Base-by-base conservation (phyloP, 2,888 invertebrate species). In the Eupithecia centaureata region DNA sequence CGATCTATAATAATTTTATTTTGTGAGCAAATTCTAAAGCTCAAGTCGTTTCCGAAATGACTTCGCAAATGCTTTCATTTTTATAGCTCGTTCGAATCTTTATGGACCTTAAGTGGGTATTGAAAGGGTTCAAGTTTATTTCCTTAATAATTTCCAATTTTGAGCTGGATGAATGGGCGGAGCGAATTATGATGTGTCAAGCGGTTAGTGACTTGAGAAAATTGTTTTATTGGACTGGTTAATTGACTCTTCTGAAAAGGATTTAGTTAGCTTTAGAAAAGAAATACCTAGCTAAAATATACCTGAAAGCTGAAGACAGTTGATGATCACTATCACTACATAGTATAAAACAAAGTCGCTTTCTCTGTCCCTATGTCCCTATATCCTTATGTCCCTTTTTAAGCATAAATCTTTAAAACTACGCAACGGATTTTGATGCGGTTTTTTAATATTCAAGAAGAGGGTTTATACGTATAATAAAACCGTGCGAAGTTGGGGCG, bases 71-170 rank as follows among this genome's bases (percentile, higher is more conserved):
- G 63, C 61, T 66, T 63, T 70, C 61, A 63, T 62, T 70, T 63
- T 65, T 61, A 70, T 66, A 47, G 56, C 63, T 56, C 60, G 63
- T 66, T 63, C 57, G 52, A 63, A 57, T 63, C 57, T 66, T 69
- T 69, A 69, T 69, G 54, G 60, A 60, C 65, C 38, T 51, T 69
- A 69, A 69, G 65, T 69, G 65, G 65, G 62, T 27, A 65, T 69
- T 60, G 65, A 63, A 68, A 66, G 69, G 66, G 69, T 66, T 66
- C 42, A 61, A 57, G 52, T 60, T 66, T 66, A 61, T 63, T 61
- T 66, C 35, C 57, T 57, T 68, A 65, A 35, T 68, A 61, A 68
- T 63, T 68, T 57, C 42, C n/a, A 56, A 52, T 57, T 8, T 56
- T 56, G 10, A 25, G 22, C 56, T 38, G 22, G 42, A 33, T 57